Evolutionary conservation across 2,113 vertebrate species (phyloP).

Genomic region (Mungos mungo): DNA sequence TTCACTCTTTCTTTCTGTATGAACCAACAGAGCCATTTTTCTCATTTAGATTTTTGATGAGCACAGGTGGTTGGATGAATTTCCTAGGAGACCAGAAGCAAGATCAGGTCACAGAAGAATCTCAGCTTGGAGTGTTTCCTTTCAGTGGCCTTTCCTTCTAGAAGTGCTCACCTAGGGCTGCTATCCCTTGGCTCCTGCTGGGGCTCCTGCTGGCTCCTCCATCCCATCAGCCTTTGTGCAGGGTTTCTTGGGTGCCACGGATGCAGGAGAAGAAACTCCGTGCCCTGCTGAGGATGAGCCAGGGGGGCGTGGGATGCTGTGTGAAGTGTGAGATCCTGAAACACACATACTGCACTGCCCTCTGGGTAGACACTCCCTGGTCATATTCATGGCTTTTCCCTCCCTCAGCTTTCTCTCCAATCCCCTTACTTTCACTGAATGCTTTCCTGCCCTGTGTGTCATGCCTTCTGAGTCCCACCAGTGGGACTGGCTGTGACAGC

Average conservation of each 20-base stretch:
- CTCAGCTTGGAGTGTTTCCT: not conserved
- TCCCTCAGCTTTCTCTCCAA: not conserved
- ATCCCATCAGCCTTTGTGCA: not conserved
- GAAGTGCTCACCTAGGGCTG: not conserved
- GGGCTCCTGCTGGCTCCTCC: too few species aligned
- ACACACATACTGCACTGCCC: not conserved
- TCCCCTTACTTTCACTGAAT: not conserved
- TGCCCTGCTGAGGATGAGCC: not conserved
- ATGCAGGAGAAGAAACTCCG: not conserved
- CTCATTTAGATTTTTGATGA: not conserved
- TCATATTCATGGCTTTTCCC: not conserved
- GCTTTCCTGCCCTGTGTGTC: not conserved
- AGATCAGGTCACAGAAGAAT: not conserved
- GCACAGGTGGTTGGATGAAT: not conserved
- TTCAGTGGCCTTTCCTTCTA: not conserved
- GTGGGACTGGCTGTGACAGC: not conserved
- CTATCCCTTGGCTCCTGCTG: not conserved
- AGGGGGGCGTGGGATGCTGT: not conserved
- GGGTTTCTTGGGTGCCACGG: not conserved
- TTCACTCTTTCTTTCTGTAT: not conserved
- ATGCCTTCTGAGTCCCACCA: not conserved
- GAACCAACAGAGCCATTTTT: not conserved
- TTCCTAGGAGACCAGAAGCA: slow-evolving; percentile 44
- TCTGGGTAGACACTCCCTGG: not conserved
- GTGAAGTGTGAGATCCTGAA: not conserved